phyloP scores from a whole-genome alignment of 2,113 vertebrate genomes.

The Nestor notabilis region DNA sequence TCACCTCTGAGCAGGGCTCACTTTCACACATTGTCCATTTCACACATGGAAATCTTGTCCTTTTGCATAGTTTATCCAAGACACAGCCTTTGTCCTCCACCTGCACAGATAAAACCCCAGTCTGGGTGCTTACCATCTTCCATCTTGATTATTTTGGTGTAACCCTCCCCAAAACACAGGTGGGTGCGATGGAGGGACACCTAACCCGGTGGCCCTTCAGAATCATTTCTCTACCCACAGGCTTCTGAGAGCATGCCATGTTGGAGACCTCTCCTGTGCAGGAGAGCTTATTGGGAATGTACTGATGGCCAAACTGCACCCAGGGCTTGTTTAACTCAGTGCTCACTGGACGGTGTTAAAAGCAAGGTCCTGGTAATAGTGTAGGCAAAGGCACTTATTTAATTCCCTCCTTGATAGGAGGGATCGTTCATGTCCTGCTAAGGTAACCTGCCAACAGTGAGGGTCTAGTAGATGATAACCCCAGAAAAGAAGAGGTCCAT shows the following conservation, averaged over 20 bases:
- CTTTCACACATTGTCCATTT: neutral
- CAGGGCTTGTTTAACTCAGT: neutral
- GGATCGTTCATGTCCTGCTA: neutral
- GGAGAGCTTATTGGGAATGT: neutral
- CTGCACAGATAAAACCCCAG: neutral
- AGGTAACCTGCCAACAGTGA: neutral
- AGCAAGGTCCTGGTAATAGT: neutral
- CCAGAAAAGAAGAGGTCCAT: neutral
- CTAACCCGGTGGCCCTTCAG: neutral
- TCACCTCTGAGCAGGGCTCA: neutral
- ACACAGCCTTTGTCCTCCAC: neutral
- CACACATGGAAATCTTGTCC: neutral
- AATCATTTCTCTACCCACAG: neutral
- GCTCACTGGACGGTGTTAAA: neutral
- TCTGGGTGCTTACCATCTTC: neutral
- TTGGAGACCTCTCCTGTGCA: neutral
- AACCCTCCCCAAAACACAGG: neutral
- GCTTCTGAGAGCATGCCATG: neutral
- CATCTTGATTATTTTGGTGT: neutral
- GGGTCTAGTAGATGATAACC: neutral
- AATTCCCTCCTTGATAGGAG: neutral
- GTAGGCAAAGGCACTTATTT: neutral
- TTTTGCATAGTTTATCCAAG: neutral
- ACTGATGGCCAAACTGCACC: neutral
- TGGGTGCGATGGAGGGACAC: neutral